Evolutionary conservation across 2,888 invertebrate genomes (phyloP).

Genomic region (Lampropteryx suffumata): DNA sequence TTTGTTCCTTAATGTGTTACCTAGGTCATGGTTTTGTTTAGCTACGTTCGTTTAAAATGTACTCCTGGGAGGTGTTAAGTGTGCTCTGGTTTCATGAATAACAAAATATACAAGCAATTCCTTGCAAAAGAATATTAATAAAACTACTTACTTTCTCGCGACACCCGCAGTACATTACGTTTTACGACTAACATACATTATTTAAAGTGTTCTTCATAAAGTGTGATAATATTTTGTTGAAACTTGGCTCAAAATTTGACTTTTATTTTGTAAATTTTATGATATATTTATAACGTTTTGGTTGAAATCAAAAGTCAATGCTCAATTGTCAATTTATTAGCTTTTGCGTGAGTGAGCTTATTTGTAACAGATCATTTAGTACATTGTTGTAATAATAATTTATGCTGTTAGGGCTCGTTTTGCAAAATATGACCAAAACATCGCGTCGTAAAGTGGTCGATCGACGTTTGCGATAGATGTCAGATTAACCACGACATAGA

Average conservation of each 20-base stretch:
- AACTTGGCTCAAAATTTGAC: constrained; percentile 12
- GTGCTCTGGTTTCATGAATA: constrained; percentile 20
- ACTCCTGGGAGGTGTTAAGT: constrained; percentile 12
- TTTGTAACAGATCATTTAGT: too few relatives aligned
- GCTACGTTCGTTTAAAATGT: constrained; percentile 11
- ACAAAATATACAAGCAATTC: constrained; percentile 13
- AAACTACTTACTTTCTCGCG: constrained; percentile 20
- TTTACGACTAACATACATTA: constrained; percentile 24
- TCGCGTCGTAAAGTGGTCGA: too few relatives aligned
- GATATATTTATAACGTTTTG: too few relatives aligned
- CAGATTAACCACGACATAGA: too few relatives aligned
- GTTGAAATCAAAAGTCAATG: too few relatives aligned
- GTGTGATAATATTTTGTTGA: constrained; percentile 16
- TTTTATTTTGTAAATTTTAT: constrained; percentile 5
- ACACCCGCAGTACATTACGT: constrained; percentile 19
- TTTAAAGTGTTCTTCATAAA: constrained; percentile 25
- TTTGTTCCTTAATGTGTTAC: not conserved
- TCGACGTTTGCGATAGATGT: too few relatives aligned
- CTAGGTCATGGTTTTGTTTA: constrained; percentile 2
- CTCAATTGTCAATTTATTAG: too few relatives aligned
- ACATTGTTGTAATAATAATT: too few relatives aligned
- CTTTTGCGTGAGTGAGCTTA: too few relatives aligned
- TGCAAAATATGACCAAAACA: too few relatives aligned
- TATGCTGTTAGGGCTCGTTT: too few relatives aligned
- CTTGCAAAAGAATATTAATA: constrained; percentile 26